Conservation (phyloP, 2,797 vertebrate genomes). For the Acrossocheilus wenchowensis region DNA sequence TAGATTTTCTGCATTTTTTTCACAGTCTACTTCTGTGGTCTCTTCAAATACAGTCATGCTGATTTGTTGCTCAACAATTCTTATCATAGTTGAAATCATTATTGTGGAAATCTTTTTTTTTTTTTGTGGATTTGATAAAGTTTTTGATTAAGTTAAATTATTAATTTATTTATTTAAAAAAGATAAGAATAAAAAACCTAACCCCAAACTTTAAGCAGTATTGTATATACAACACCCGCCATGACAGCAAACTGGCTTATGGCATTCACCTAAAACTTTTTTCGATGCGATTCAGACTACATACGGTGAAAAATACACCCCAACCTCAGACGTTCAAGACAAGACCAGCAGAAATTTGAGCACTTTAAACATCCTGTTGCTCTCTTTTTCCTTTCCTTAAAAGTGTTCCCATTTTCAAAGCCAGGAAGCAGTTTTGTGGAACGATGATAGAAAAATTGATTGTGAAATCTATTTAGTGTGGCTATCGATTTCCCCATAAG, state of each 20-base stretch:
- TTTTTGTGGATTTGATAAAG: too few relatives aligned
- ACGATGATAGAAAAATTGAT: conserved; percentile 68
- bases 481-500: conserved; percentile 66
- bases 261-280: neutral
- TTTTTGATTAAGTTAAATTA: neutral
- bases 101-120: too few relatives aligned
- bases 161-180: neutral
- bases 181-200: neutral
- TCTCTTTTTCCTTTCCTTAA: conserved; percentile 27
- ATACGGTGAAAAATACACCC: neutral
- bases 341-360: neutral
- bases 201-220: neutral
- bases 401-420: conserved; percentile 40
- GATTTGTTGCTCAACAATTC: too few relatives aligned
- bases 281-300: neutral
- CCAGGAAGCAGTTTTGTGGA: conserved; percentile 54
- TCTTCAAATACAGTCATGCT: neutral
- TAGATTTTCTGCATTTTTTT: neutral
- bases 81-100: too few relatives aligned
- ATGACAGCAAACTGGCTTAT: neutral
- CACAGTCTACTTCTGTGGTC: too few relatives aligned
- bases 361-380: conserved; percentile 13
- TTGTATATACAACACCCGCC: neutral
- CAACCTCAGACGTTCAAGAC: neutral
- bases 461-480: conserved; percentile 67